Evolutionary conservation across 2,888 invertebrate species (phyloP), one percentile per base, ranked within the genome.

Genomic region (Laothoe populi): DNA sequence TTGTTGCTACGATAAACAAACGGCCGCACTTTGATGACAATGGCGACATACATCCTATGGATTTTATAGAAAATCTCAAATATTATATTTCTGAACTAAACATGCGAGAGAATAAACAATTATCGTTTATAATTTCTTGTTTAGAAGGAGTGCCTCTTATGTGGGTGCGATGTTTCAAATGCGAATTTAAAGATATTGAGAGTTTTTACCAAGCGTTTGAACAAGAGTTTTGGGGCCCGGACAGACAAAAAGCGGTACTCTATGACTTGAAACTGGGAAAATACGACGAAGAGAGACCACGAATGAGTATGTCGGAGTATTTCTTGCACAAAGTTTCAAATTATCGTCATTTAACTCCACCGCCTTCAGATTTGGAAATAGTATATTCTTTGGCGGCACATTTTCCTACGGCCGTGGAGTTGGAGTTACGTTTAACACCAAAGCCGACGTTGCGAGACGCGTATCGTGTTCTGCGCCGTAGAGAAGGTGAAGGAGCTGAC

Each of bases 241-340:
- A 91, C 31, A 76, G 90, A 60, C 92, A 92, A 69, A 92, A 92
- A 64, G 78, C 90, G 8, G 90, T 90, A 24, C 74, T 92, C 7
- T 92, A 90, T 66, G 92, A 92, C 64, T 82, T 92, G 82, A 92
- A 92, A 70, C 73, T 92, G 46, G 92, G 92, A 45, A 92, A 92
- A 73, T 92, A 90, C 65, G 88, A 91, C 48, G 90, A 87, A 40
- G 70, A 70, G 1, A 83, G 78, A 64, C 75, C 87, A 5, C 77
- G 86, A 23, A 83, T 87, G 81, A 87, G 82, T 66, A 92, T 92
- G 90, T 90, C 92, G 0, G 92, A 92, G 72, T 92, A 92, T 71
- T 92, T 91, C 67, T 75, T 92, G 64, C 90, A 90, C 64, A 92
- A 92, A 77, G 91, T 92, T 31, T 90, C 90, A 1, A 92, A 89